Percentiles rank a stretch among this genome's conserved stretches.
Evolutionary conservation across 2,888 invertebrate species (phyloP).

Genomic region (Phrixothrix hirtus): DNA sequence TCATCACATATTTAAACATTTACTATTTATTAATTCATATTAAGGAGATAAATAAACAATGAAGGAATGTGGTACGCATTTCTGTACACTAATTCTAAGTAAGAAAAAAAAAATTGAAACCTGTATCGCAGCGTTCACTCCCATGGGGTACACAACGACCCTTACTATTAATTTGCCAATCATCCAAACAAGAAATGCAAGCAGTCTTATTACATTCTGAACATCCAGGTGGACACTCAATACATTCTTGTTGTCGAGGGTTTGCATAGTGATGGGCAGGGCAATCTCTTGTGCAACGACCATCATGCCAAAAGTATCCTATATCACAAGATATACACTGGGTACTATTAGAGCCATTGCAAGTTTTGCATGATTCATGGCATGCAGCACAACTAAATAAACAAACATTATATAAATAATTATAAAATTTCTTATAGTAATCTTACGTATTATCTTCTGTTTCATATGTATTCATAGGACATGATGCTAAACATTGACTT

Average conservation of each 20-base stretch:
- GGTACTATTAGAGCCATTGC: constrained; percentile 74
- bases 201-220: constrained; percentile 72
- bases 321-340: constrained; percentile 82
- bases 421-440: neutral
- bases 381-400: constrained; percentile 71
- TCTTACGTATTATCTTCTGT: constrained; percentile 79
- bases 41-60: too few relatives aligned
- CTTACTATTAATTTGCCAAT: constrained; percentile 77
- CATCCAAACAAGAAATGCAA: constrained; percentile 73
- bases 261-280: constrained; percentile 76
- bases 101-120: constrained; percentile 46
- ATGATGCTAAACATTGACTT: constrained; percentile 80
- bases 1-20: too few relatives aligned
- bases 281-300: constrained; percentile 72
- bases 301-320: constrained; percentile 71
- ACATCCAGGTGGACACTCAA: constrained; percentile 79
- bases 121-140: constrained; percentile 69
- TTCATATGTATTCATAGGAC: constrained; percentile 81
- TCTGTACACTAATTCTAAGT: neutral
- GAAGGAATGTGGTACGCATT: constrained; percentile 12
- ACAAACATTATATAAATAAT: constrained; percentile 5
- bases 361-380: constrained; percentile 79
- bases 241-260: constrained; percentile 77
- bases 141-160: constrained; percentile 73
- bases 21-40: too few relatives aligned